phyloP scores from a whole-genome alignment of 1,140 invertebrate species.

The Pomacea maculata region DNA sequence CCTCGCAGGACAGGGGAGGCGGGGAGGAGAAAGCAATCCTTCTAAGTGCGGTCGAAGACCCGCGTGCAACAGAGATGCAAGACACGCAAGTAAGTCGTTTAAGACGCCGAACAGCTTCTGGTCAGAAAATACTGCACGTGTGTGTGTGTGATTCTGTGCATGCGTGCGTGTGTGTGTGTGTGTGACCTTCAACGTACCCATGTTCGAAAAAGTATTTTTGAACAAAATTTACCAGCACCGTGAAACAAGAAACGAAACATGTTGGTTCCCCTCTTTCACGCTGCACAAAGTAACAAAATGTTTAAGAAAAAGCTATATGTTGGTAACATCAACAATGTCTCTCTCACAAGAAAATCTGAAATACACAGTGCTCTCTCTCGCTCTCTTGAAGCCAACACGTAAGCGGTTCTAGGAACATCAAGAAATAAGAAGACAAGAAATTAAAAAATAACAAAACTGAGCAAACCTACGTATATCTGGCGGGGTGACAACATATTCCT shows the following conservation, averaged over 20 bases:
- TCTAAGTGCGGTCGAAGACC: too few relatives aligned
- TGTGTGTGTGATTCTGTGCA: not conserved
- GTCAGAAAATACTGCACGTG: not conserved
- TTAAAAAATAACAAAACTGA: not conserved
- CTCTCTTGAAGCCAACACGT: not conserved
- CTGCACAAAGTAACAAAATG: not conserved
- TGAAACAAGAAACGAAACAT: not conserved
- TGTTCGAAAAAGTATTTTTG: not conserved
- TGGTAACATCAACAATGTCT: not conserved
- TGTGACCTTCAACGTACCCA: not conserved
- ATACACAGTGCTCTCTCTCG: too few relatives aligned
- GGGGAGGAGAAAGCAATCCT: too few relatives aligned
- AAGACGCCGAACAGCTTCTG: too few relatives aligned
- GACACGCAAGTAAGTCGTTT: too few relatives aligned
- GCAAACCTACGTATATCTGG: conserved; percentile 39
- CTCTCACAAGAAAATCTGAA: not conserved
- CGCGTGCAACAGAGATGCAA: too few relatives aligned
- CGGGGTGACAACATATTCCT: conserved; percentile 46
- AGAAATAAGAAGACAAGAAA: conserved; percentile 6
- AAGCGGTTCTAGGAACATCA: not conserved
- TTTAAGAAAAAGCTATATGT: not conserved
- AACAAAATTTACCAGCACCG: not conserved
- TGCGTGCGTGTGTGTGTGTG: conserved; percentile 7
- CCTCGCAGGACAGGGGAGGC: too few relatives aligned
- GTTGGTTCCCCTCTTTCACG: not conserved